Evolutionary conservation across 2,113 vertebrate genomes (phyloP).

Genomic region (Phylloscopus trochiloides): DNA sequence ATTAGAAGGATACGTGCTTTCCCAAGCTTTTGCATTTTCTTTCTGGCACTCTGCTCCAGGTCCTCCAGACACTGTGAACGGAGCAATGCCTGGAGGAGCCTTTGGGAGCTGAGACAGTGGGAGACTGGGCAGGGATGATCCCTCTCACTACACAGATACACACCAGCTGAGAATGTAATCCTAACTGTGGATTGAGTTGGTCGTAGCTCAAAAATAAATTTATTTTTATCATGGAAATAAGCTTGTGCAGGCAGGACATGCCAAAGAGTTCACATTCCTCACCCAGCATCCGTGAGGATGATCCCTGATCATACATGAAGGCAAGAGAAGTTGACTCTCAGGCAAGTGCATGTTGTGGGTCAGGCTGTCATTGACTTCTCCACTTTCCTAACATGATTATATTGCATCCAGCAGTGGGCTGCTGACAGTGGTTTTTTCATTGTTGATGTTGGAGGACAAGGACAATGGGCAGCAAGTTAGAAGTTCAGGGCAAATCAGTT

Average conservation of each 20-base stretch:
- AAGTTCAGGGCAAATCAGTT: constrained; percentile 26
- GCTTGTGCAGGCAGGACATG: background rate
- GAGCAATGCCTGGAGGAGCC: background rate
- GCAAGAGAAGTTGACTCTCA: background rate
- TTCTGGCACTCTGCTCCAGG: background rate
- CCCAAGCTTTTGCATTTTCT: background rate
- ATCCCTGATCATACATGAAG: background rate
- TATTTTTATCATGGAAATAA: background rate
- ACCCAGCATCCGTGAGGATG: background rate
- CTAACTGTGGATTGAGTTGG: background rate
- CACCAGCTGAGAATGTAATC: background rate
- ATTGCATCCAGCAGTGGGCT: background rate
- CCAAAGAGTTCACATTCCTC: background rate
- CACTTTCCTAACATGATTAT: constrained; percentile 19
- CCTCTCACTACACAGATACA: accelerated
- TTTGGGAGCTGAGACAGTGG: background rate
- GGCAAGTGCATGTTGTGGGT: background rate
- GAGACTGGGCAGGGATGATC: background rate
- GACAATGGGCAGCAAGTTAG: constrained; percentile 32
- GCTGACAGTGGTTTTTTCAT: background rate
- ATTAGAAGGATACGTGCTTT: background rate
- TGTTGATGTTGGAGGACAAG: background rate
- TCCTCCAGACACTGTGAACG: background rate
- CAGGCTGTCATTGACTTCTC: constrained; percentile 9
- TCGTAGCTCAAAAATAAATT: background rate